Base-by-base conservation (phyloP, 2,888 invertebrate genomes). In the Bombylius major region DNA sequence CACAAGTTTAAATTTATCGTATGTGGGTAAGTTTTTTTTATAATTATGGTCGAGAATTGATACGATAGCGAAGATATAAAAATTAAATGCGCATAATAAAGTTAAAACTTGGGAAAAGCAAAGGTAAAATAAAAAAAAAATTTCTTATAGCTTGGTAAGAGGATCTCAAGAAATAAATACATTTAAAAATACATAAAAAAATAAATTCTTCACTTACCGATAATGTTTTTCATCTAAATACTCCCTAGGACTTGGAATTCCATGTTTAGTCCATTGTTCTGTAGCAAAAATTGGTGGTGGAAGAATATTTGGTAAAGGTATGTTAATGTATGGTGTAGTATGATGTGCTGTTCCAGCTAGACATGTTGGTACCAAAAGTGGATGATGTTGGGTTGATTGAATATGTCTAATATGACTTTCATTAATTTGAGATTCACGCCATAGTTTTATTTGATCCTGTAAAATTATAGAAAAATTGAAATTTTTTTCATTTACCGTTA, bases 201-300 rank as follows among this genome's bases (percentile, higher is more conserved):
- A 23, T n/a, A 34, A 5, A 46, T 13, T 33, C 14, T 31, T 23
- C 31, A 50, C 55, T 55, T 44, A 55, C 55, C 55, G 55, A 32
- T 50, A 55, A 47, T 55, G 49, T 39, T 55, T 55, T 39, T 55
- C 55, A 51, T 55, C 51, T 47, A 51, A 47, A 46, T 55, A 55
- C 46, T 55, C 55, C 50, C 45, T 45, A 5, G 55, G 55, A 46
- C 33, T 55, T 13, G 46, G 55, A 11, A 55, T 13, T 6, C 50
- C 11, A 39, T 51, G 55, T n/a, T 55, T 50, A 50, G 44, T 13
- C 55, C 55, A 55, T 39, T 55, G 55, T 23, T 55, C 55, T 14
- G 47, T 42, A 13, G 47, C 23, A 42, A 51, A 23, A 5, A 31
- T 45, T 36, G 50, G 50, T 45, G 55, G 51, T 11, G 55, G 55